Evolutionary conservation across 2,888 invertebrate species (phyloP).

Genomic region (Mycalesis mineus): DNA sequence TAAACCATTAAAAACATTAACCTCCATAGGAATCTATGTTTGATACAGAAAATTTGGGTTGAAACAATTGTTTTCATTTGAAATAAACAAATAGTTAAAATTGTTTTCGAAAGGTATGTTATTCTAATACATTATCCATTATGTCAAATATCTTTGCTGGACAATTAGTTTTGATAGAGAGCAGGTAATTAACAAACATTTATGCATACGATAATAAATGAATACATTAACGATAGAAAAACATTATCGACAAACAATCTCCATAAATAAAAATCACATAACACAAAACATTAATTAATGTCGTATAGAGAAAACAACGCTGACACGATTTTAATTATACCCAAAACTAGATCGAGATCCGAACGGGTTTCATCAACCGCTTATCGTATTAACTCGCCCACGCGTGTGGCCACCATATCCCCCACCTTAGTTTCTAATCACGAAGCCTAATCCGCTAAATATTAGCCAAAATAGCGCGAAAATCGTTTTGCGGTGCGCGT

Average conservation of each 20-base stretch:
- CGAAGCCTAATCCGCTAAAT: conserved; percentile 73
- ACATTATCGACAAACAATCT: conserved; percentile 1
- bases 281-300: conserved; percentile 13
- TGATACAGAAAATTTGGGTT: too few species aligned
- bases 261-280: conserved; percentile 7
- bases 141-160: background rate
- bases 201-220: background rate
- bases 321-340: conserved; percentile 37
- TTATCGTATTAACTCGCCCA: conserved; percentile 61
- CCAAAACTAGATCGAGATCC: conserved; percentile 51
- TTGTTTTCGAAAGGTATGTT: background rate
- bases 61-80: conserved; percentile 1
- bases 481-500: conserved; percentile 70
- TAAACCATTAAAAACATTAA: background rate
- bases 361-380: conserved; percentile 52
- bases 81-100: background rate
- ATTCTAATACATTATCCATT: background rate
- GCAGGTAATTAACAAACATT: background rate
- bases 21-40: background rate
- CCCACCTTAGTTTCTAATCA: conserved; percentile 57
- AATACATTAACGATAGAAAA: conserved; percentile 3
- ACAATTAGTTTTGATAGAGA: background rate
- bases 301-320: conserved; percentile 20
- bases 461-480: conserved; percentile 78
- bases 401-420: conserved; percentile 46